Evolutionary conservation across 2,888 invertebrate species (phyloP), one percentile per base, ranked within the genome.

Genomic region (Neoitamus cyanurus): DNA sequence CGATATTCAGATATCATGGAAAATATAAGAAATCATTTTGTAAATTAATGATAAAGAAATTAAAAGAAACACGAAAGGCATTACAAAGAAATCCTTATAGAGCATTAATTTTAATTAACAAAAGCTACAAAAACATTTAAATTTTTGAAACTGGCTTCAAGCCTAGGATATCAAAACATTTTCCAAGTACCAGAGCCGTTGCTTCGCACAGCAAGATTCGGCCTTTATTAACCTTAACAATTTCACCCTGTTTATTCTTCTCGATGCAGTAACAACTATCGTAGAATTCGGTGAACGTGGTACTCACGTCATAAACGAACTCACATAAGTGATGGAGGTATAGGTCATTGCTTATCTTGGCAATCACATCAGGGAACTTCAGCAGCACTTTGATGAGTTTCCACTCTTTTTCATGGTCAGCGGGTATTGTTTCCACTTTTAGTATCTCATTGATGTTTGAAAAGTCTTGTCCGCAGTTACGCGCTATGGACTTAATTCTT

Each of bases 211-310:
- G 92, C 88, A 98, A 93, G 87, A 99, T 94, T 86, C 99, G 94
- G 86, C 96, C 95, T 90, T 95, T 94, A 90, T 98, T 95, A 7
- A 99, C 94, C 89, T 95, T 96, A 1, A 95, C 91, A 87, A 97
- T 94, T 89, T 96, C 94, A 0, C 98, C 98, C 68, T 92, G 92
- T 86, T 94, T 93, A 91, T 98, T 96, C 90, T 97, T 98, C 90
- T 99, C 98, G 80, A 99, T 95, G 90, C 99, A 99, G 90, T 99
- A 99, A 91, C 99, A 99, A 88, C 93, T 95, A 90, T 99, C 98
- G 91, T 99, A 99, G 91, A 99, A 99, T 90, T 99, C 99, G 0
- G 97, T 95, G 90, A 99, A 99, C 1, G 95, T 93, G 4, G 96
- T 95, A n/a, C 97, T 94, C 84, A 99, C 94, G 89, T 99, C 98